Evolutionary conservation across 2,113 vertebrate genomes (phyloP), one percentile per base, ranked within the genome.

Genomic region (Pseudolaguvia tuberculata): DNA sequence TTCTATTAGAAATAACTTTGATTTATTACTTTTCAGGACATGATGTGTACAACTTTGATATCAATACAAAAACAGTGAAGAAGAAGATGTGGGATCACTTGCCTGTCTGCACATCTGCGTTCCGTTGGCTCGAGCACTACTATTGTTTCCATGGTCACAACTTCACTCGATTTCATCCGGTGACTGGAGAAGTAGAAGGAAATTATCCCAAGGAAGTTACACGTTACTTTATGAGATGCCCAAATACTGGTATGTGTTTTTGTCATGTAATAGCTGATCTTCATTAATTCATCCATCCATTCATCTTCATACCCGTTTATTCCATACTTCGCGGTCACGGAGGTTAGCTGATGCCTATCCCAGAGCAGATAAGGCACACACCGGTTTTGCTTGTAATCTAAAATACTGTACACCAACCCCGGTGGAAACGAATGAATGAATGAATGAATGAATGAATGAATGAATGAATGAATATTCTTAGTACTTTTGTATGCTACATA

Each of bases 91-190:
- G 94, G 94, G 0, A 82, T 0, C 75, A 82, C 1, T 76, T 94
- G n/a, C 84, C 87, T 0, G 76, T 65, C 52, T 96, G 95, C 80
- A 87, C 89, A 0, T 89, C 94, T 0, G 91, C 84, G 0, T 61
- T 91, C 7, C 88, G 88, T 73, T 96, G 95, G 94, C 48, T 91
- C 27, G 91, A 89, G 75, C 90, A 90, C 67, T 92, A 93, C 84
- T 95, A 93, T 86, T 97, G 95, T 81, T 93, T 96, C 89, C 90
- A 86, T 61, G 93, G 92, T 5, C 72, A 91, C 82, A 82, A 80
- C n/a, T 96, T 97, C 86, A 89, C 89, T 55, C 87, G 87, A 51
- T 96, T 97, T 59, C 0, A 93, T 61, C 94, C 93, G 0, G 1
- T 86, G 15, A 79, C 85, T 0, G 94, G 94, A 15, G 27, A 85